Base-by-base conservation (phyloP, 37 sponge, comb jelly and placozoan genomes). In the Chondrilla cf. caribensis region DNA sequence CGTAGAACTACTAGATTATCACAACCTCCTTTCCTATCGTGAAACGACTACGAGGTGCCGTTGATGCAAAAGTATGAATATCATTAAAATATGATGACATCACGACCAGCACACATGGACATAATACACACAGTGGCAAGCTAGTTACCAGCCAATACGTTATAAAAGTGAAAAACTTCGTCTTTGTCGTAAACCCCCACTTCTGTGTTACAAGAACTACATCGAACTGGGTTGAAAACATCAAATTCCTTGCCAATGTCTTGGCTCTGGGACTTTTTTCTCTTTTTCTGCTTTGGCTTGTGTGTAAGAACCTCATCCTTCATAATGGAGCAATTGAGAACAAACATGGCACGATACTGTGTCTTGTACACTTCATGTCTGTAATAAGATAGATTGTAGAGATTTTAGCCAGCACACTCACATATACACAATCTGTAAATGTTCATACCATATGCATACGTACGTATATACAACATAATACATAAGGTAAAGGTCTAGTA, bases 271-370 rank as follows among this genome's bases (percentile, higher is more conserved):
- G 26, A 72, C 44, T 79, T 76, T 0, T 47, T 59, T 37, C 60
- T 86, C 75, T 89, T 91, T 37, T 82, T 58, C 58, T 75, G 77
- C 40, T 88, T 90, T 11, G 86, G 81, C 35, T 81, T 81, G 81
- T 93, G 90, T 42, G 39, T 71, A 54, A 97, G 91, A 0, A 83
- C 83, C 57, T 97, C 91, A 54, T 92, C 93, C 54, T 42, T 84
- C 60, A 85, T 17, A 9, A 94, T 43, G 5, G 54, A 38, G 43
- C 97, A 97, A 82, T 97, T 94, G 78, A 92, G 24, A 5, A 97
- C 95, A 92, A 97, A 97, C 95, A 97, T 97, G 51, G 97, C 97
- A 21, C 97, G 79, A 40, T 89, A 97, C 79, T 97, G 97, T 51
- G 86, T 89, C 55, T 78, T 59, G 70, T 94, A 97, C 0, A 58